A percentile compares a stretch with the other conserved stretches of the same genome.
phyloP scores from a whole-genome alignment of 2,888 invertebrate genomes.

The Perizoma flavofasciatum region DNA sequence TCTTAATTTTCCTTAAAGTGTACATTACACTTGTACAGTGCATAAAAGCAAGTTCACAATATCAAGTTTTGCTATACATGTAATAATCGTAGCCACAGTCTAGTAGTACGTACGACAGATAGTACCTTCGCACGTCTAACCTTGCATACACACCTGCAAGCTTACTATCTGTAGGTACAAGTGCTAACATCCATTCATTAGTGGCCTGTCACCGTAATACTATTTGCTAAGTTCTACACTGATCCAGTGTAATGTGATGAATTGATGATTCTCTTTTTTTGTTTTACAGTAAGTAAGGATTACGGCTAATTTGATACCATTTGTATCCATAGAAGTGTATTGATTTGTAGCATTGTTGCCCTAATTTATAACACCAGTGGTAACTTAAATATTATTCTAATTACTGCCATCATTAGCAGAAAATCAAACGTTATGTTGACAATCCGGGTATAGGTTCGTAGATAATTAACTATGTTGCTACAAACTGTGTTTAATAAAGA shows the following conservation, averaged over 20 bases:
- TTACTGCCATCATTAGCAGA: conserved; percentile 26
- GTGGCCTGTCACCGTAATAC: conserved; percentile 55
- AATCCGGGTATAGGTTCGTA: conserved; percentile 21
- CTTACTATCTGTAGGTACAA: conserved; percentile 44
- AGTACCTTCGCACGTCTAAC: conserved; percentile 51
- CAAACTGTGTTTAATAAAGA: conserved; percentile 53
- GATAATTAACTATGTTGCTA: conserved; percentile 39
- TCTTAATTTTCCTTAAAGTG: conserved; percentile 37
- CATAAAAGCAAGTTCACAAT: conserved; percentile 26
- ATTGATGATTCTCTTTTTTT: conserved; percentile 55
- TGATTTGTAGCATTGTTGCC: conserved; percentile 30
- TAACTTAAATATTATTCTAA: conserved; percentile 24
- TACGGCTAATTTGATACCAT: conserved; percentile 41
- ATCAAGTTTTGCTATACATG: conserved; percentile 48
- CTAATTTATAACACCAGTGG: conserved; percentile 23
- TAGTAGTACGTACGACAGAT: conserved; percentile 49
- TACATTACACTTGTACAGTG: conserved; percentile 12
- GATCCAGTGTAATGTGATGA: conserved; percentile 47
- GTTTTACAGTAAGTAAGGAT: conserved; percentile 41
- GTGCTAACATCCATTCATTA: conserved; percentile 44
- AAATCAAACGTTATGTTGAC: conserved; percentile 21
- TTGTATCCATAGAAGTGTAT: conserved; percentile 42
- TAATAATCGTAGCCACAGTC: conserved; percentile 66
- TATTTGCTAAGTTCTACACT: conserved; percentile 50
- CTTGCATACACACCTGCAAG: conserved; percentile 68